Conservation (phyloP, 53 echinoderm and acorn worm genomes). For the Actinopyga echinites region DNA sequence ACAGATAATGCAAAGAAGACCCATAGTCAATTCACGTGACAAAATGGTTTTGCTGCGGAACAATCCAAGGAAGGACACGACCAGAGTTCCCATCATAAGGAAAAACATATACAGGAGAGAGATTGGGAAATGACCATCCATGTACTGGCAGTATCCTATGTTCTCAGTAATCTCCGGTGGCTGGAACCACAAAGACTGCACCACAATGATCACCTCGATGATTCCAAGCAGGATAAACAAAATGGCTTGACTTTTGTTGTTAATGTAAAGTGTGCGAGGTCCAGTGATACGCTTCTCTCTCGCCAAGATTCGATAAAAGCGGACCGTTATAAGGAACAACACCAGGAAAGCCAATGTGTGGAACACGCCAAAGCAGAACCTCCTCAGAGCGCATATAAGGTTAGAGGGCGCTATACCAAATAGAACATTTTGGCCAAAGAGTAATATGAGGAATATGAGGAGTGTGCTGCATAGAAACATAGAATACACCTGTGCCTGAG, state of each 20-base stretch:
- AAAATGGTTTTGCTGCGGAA: slow-evolving; percentile 56
- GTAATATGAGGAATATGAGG: slow-evolving; percentile 59
- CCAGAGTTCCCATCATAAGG: slow-evolving; percentile 52
- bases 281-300: slow-evolving; percentile 66
- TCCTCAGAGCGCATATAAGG: slow-evolving; percentile 47
- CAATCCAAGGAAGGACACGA: slow-evolving; percentile 53
- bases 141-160: slow-evolving; percentile 25
- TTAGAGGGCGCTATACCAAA: slow-evolving; percentile 41
- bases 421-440: slow-evolving; percentile 52
- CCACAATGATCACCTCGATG: slow-evolving; percentile 53
- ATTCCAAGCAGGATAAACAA: slow-evolving; percentile 50
- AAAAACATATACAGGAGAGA: slow-evolving; percentile 63
- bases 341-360: slow-evolving; percentile 54
- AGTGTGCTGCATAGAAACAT: slow-evolving; percentile 62
- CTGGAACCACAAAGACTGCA: slow-evolving; percentile 59
- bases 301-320: slow-evolving; percentile 65
- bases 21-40: slow-evolving; percentile 39
- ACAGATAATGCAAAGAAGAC: slow-evolving; percentile 32
- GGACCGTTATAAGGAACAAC: slow-evolving; percentile 59
- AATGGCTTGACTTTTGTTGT: slow-evolving; percentile 56
- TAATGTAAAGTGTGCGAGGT: slow-evolving; percentile 44
- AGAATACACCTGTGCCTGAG: slow-evolving; percentile 57
- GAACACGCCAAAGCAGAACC: slow-evolving; percentile 40
- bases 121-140: slow-evolving; percentile 23
- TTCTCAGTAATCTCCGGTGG: slow-evolving; percentile 2